Percentiles rank a stretch among this genome's conserved stretches.
Conservation (phyloP, 2,888 invertebrate species). For the Morinoia aosen region DNA sequence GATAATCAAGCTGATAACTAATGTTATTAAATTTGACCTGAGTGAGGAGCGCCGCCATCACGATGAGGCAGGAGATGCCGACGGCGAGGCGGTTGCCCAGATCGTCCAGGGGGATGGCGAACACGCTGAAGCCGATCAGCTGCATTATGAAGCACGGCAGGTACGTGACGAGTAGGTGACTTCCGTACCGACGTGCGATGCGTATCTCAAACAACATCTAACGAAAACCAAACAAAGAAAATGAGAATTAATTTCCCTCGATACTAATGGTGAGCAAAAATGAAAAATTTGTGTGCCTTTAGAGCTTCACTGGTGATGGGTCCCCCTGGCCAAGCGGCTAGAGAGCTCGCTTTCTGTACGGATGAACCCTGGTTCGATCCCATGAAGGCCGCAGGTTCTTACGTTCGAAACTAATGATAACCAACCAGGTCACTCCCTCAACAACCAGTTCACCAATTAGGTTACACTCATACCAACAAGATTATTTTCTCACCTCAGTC, state of each 20-base stretch:
- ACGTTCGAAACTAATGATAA: neutral
- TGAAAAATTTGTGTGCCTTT: neutral
- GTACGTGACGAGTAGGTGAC: slow-evolving; percentile 57
- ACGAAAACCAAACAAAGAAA: neutral
- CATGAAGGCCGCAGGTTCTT: neutral
- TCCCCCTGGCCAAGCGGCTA: neutral
- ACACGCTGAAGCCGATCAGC: slow-evolving; percentile 58
- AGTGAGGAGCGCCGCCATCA: slow-evolving; percentile 53
- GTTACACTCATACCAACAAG: neutral
- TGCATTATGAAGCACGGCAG: slow-evolving; percentile 58
- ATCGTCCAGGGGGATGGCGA: slow-evolving; percentile 58
- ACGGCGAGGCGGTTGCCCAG: slow-evolving; percentile 57
- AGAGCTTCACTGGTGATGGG: neutral
- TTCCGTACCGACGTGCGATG: slow-evolving; percentile 53
- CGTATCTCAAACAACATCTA: slow-evolving; percentile 54
- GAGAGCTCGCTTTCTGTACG: neutral
- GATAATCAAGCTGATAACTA: too few species aligned
- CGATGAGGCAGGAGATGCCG: slow-evolving; percentile 63
- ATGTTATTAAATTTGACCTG: neutral
- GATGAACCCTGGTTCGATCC: neutral
- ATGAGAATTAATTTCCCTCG: neutral
- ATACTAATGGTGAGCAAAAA: neutral
- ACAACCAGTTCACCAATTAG: too few species aligned
- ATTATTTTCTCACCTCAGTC: neutral
- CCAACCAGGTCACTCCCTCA: neutral